These are phyloP conservation scores for Lasioglossum pauxillum DNA, from an alignment of 2,888 invertebrate genomes.

Conservation along the genomic window DNA sequence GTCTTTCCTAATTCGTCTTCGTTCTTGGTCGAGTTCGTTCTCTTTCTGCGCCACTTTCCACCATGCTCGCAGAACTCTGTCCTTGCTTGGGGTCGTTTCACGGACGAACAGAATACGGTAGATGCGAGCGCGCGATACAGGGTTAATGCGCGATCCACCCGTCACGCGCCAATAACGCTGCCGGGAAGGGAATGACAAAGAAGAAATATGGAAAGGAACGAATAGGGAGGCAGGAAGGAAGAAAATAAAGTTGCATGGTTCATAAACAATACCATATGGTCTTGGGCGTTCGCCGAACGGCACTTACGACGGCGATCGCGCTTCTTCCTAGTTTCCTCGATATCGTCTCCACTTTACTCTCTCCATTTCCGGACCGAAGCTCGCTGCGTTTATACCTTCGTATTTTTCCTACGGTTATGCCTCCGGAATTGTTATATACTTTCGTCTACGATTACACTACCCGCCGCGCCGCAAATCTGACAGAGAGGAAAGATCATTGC, in stretches of 20 bases:
- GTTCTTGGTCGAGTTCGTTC: neutral
- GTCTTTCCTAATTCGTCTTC: neutral
- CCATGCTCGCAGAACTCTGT: slow-evolving; percentile 20
- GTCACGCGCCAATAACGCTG: slow-evolving; percentile 63
- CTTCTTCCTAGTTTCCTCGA: slow-evolving; percentile 71
- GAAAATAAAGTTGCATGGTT: slow-evolving; percentile 73
- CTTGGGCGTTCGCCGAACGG: slow-evolving; percentile 64
- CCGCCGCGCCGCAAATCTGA: slow-evolving; percentile 46
- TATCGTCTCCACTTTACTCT: slow-evolving; percentile 70
- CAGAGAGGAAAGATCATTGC: slow-evolving; percentile 69
- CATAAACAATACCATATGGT: slow-evolving; percentile 76
- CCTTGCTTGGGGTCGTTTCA: slow-evolving; percentile 22
- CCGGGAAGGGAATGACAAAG: slow-evolving; percentile 51
- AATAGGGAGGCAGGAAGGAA: slow-evolving; percentile 38
- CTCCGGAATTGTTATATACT: slow-evolving; percentile 73
- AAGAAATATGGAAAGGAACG: slow-evolving; percentile 54
- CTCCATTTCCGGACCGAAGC: slow-evolving; percentile 75
- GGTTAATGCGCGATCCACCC: slow-evolving; percentile 53
- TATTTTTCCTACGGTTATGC: slow-evolving; percentile 72
- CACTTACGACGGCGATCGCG: slow-evolving; percentile 69
- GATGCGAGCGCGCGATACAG: slow-evolving; percentile 38
- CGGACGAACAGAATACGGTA: slow-evolving; percentile 32
- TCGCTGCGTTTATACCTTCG: slow-evolving; percentile 70
- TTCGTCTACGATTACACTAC: slow-evolving; percentile 70
- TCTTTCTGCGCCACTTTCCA: neutral